phyloP scores from a whole-genome alignment of 2,888 invertebrate genomes.

The Caenorhabditis panamensis region DNA sequence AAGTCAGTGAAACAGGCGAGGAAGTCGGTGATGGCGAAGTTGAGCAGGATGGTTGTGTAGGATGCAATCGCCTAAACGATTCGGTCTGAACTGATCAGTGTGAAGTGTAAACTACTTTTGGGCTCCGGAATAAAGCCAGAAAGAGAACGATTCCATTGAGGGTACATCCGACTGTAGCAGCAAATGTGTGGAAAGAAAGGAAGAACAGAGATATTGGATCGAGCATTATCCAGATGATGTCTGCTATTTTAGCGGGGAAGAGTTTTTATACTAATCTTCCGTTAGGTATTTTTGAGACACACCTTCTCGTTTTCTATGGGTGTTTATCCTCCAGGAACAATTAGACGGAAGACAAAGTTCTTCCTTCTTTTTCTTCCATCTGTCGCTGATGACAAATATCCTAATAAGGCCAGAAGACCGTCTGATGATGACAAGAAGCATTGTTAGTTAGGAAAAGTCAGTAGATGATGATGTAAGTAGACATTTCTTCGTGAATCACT shows the following conservation, averaged over 20 bases:
- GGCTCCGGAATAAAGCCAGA: conserved; percentile 52
- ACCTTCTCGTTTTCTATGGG: no score
- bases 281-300: no score
- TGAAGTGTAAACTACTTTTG: no score
- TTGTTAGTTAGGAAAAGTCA: no score
- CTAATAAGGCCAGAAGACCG: no score
- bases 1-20: conserved; percentile 61
- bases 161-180: conserved; percentile 31
- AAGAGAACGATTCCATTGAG: conserved; percentile 48
- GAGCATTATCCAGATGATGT: conserved; percentile 2
- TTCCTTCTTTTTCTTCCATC: neutral
- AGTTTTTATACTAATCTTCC: neutral
- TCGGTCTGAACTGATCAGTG: no score
- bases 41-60: conserved; percentile 61
- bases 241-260: neutral
- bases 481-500: no score
- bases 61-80: conserved; percentile 52
- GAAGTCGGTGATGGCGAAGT: conserved; percentile 64
- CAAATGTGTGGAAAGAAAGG: conserved; percentile 39
- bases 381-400: no score
- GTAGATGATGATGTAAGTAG: neutral
- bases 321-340: neutral
- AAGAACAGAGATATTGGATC: conserved; percentile 48
- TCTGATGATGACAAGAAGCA: no score
- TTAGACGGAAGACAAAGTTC: neutral